Evolutionary conservation across 2,797 vertebrate genomes (phyloP), one percentile per base, ranked within the genome.

Genomic region (Gastrophryne carolinensis): DNA sequence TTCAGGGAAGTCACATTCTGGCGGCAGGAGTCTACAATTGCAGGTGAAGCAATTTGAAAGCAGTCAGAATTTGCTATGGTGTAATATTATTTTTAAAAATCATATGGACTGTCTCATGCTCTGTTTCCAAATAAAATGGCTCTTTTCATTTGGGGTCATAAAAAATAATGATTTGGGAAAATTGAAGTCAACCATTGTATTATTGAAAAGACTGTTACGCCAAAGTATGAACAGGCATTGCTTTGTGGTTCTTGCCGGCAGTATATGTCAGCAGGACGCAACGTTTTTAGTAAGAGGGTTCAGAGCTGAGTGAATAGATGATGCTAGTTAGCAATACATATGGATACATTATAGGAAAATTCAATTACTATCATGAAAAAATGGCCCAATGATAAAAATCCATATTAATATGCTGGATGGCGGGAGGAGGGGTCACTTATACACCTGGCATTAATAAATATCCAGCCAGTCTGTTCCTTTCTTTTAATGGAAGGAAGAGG

Each of bases 131-230:
- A 65, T 9, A 49, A 49, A 65, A 49, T 65, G 29, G 49, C 17
- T 65, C 29, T 49, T 49, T 26, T 53, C 13, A 35, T 67, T 53
- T 54, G 21, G 13, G 23, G 49, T 39, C 32, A 68, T 23, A 39
- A 39, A 65, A 54, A 52, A 37, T 21, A 24, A 37, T 50, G 24
- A 27, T 39, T 68, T 52, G 39, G 50, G 10, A 54, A 52, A 21
- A 52, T 52, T 66, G 29, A 50, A 39, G 49, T 39, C 32, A 39
- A 52, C 12, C 4, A 39, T 4, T 39, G 50, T 15, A n/a, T 8
- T 39, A 68, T 17, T 35, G 50, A 15, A 39, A 39, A 54, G n/a
- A 68, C 49, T 53, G 39, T 68, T 54, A 54, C 24, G 17, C 15
- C 15, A 21, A 19, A 24, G n/a, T 54, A 50, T 54, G 21, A 19